A percentile compares a stretch with the other conserved stretches of the same genome.
Conservation (phyloP, 2,113 vertebrate genomes). For the Laterallus jamaicensis region DNA sequence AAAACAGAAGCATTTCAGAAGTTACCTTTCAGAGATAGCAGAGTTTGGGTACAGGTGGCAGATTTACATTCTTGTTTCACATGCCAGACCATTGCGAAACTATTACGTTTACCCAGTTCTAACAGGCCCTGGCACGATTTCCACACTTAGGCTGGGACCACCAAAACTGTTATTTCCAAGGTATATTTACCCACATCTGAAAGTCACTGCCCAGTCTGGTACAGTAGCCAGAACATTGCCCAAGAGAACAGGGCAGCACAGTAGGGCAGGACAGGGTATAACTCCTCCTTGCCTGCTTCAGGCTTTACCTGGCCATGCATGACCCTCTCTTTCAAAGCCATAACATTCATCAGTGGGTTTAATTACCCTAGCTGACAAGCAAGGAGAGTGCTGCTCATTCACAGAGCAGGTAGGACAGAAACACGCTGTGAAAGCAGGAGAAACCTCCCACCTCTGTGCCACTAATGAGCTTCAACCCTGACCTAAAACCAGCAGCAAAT, state of each 20-base stretch:
- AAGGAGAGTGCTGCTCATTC: neutral
- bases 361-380: conserved; percentile 6
- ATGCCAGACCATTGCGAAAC: neutral
- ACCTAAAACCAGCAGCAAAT: conserved; percentile 10
- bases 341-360: neutral
- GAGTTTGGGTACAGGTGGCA: neutral
- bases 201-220: neutral
- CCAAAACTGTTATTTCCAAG: conserved; percentile 22
- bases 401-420: conserved; percentile 36
- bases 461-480: neutral
- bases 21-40: neutral
- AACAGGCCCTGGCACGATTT: neutral
- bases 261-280: neutral
- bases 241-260: neutral
- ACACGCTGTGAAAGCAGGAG: neutral
- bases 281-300: neutral
- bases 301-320: neutral
- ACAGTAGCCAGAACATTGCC: neutral
- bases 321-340: neutral
- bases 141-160: neutral
- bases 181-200: neutral
- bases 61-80: neutral
- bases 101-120: neutral
- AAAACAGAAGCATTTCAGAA: conserved; percentile 36
- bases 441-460: neutral